Base-by-base conservation (phyloP, 2,888 invertebrate species). In the Hetaerina titia region DNA sequence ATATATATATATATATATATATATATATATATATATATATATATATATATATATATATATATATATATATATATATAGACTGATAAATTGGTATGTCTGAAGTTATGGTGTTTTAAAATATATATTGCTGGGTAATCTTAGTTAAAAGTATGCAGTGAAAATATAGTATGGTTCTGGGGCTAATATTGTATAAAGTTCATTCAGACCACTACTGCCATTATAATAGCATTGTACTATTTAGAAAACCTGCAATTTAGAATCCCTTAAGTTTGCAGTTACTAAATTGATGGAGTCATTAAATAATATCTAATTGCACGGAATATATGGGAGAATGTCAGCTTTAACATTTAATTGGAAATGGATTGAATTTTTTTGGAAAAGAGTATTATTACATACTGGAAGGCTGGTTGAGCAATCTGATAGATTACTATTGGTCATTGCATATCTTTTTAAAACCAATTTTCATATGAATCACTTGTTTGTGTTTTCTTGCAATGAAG, bases 331-430 rank as follows among this genome's bases (percentile, higher is more conserved):
- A 92, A 56, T 92, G 19, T 57, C 64, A 92, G 92, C 15, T 69
- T 69, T 92, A 92, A 92, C 92, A 69, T 56, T 92, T 92, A 92
- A 92, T 92, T 56, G 92, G 69, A 56, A 92, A 92, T 56, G 64
- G 64, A 45, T 56, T 19, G 69, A 92, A 90, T 92, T 31, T 56
- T 45, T 81, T 81, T 15, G 31, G 31, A 9, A 31, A 31, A 13
- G 81, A 31, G 13, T 81, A 31, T 31, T 31, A 5, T 31, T 11
- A 15, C 31, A 31, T 81, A 31, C 11, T 81, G 31, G 60, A 60
- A 4, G 60, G 60, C 60, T 60, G 60, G 25, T 9, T 31, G 31
- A 25, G 81, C 13, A 31, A 31, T 31, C 31, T 31, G 25, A 25
- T 31, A 13, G n/a, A 89, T 89, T 89, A n/a, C 13, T 89, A n/a